Evolutionary conservation across 2,797 vertebrate genomes (phyloP).

Genomic region (Erpetoichthys calabaricus): DNA sequence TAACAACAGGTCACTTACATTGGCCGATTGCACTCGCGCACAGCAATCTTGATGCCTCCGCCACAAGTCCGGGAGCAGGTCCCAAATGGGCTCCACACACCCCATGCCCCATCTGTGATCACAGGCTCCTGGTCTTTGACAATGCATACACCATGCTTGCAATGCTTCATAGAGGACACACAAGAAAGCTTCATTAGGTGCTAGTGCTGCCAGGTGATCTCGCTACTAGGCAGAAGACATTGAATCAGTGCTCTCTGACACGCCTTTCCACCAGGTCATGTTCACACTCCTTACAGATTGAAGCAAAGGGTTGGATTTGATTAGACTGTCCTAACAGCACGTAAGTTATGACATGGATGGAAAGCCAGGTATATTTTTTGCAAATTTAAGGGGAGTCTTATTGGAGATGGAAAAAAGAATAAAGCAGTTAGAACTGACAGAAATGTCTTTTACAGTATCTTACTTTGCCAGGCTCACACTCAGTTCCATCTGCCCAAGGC

Average conservation of each 20-base stretch:
- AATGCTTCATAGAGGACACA: conserved; percentile 59
- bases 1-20: conserved; percentile 54
- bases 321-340: too few species aligned
- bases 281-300: too few species aligned
- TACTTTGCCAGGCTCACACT: conserved; percentile 86
- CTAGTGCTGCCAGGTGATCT: too few species aligned
- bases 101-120: conserved; percentile 78
- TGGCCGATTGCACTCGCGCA: conserved; percentile 87
- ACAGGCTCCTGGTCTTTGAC: conserved; percentile 66
- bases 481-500: conserved; percentile 93
- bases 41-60: conserved; percentile 82
- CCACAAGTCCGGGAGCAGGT: conserved; percentile 86
- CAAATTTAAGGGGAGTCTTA: too few species aligned
- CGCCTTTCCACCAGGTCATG: too few species aligned
- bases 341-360: too few species aligned
- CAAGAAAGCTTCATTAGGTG: neutral
- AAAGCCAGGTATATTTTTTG: too few species aligned
- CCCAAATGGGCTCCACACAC: conserved; percentile 91
- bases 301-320: too few species aligned
- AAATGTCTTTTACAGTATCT: conserved; percentile 14
- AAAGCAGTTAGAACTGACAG: too few species aligned
- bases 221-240: too few species aligned
- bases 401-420: too few species aligned
- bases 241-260: too few species aligned
- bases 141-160: conserved; percentile 82